phyloP scores from a whole-genome alignment of 2,113 vertebrate species.

The Nanorana parkeri region DNA sequence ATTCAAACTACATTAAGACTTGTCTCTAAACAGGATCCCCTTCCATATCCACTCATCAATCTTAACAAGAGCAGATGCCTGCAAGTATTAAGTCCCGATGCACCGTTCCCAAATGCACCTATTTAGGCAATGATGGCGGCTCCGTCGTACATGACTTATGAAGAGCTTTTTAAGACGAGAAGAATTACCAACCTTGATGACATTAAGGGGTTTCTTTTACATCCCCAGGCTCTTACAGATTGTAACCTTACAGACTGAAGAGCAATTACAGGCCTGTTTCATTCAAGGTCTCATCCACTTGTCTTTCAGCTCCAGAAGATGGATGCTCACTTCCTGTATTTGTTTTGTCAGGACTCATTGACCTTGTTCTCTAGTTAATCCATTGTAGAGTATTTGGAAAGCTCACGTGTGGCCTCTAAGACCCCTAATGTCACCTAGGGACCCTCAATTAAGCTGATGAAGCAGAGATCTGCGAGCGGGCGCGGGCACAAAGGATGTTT shows the following conservation, averaged over 20 bases:
- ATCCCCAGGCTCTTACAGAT: not conserved
- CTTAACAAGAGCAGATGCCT: not conserved
- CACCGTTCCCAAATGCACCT: not conserved
- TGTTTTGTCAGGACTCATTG: no score
- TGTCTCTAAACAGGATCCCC: not conserved
- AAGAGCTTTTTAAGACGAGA: not conserved
- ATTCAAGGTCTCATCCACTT: not conserved
- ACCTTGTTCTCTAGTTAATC: no score
- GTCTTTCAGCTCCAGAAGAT: not conserved
- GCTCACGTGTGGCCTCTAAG: no score
- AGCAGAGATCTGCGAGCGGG: no score
- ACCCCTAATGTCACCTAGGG: no score
- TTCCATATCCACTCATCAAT: not conserved
- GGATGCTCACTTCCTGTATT: not conserved
- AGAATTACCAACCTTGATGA: not conserved
- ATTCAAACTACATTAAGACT: constrained; percentile 8
- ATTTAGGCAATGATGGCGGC: not conserved
- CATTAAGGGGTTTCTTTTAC: not conserved
- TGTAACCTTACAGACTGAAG: not conserved
- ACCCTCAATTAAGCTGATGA: no score
- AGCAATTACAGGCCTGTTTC: not conserved
- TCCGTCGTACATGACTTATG: not conserved
- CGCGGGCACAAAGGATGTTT: no score
- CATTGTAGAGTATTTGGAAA: no score
- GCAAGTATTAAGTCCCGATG: not conserved